Percentiles rank a stretch among this genome's conserved stretches.
phyloP scores from a whole-genome alignment of 2,888 invertebrate species.

The Amaurobius ferox region DNA sequence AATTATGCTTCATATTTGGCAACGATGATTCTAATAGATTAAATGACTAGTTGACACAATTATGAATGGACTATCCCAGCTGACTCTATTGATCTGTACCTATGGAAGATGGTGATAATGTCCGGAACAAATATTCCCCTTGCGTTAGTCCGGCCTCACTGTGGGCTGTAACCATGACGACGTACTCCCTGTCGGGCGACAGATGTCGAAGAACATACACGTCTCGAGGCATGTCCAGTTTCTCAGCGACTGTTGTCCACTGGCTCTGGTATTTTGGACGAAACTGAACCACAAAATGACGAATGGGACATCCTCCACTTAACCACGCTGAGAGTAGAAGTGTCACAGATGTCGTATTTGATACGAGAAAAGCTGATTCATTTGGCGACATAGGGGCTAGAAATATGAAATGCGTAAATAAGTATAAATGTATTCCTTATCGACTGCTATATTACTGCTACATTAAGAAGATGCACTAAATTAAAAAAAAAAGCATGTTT shows the following conservation, averaged over 20 bases:
- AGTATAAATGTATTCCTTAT: too few relatives aligned
- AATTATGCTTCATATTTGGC: too few relatives aligned
- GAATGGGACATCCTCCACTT: conserved; percentile 77
- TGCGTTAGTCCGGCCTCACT: conserved; percentile 79
- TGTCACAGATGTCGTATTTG: conserved; percentile 77
- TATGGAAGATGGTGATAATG: conserved; percentile 74
- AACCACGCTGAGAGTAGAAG: conserved; percentile 77
- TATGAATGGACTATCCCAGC: neutral
- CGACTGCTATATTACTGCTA: too few relatives aligned
- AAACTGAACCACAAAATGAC: conserved; percentile 76
- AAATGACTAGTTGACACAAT: neutral
- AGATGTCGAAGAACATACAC: conserved; percentile 75
- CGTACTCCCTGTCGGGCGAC: conserved; percentile 78
- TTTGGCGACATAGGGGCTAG: conserved; percentile 77
- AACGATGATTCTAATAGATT: neutral
- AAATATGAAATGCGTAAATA: too few relatives aligned
- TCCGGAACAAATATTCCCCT: conserved; percentile 77
- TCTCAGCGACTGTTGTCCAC: conserved; percentile 58
- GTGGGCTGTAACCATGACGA: conserved; percentile 77
- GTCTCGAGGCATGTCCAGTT: conserved; percentile 49
- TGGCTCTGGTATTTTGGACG: conserved; percentile 55
- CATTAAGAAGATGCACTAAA: too few relatives aligned
- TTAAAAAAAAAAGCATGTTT: too few relatives aligned
- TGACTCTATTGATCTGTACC: conserved; percentile 17
- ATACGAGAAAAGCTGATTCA: conserved; percentile 75